These are phyloP conservation scores for Diploptera punctata DNA, from an alignment of 2,888 invertebrate genomes.

Conservation along the genomic window DNA sequence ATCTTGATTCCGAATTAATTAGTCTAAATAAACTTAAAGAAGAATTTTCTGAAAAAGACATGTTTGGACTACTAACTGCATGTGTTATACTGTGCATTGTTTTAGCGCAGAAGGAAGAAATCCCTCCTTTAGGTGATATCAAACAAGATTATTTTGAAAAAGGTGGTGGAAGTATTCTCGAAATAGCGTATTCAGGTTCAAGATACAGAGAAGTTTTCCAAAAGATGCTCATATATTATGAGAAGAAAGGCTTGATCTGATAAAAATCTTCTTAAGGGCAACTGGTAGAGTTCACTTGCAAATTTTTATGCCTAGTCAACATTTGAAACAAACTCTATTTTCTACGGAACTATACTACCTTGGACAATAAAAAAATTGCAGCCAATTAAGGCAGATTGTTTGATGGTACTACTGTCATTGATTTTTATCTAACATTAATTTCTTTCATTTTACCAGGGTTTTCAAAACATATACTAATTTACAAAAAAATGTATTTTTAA, in stretches of 20 bases:
- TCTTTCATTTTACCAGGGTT: too few relatives aligned
- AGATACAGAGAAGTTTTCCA: constrained; percentile 17
- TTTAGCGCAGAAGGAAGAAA: constrained; percentile 34
- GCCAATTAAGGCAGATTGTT: too few relatives aligned
- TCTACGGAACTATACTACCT: too few relatives aligned
- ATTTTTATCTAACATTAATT: too few relatives aligned
- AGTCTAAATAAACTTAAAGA: constrained; percentile 39
- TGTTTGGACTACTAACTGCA: constrained; percentile 40
- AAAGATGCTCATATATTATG: constrained; percentile 22
- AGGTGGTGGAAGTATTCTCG: constrained; percentile 12
- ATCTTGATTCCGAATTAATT: constrained; percentile 15
- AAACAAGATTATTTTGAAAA: background rate
- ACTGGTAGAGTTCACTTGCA: too few relatives aligned
- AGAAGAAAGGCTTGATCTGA: constrained; percentile 10
- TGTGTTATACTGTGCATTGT: constrained; percentile 37
- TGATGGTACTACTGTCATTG: too few relatives aligned
- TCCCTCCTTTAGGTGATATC: constrained; percentile 23
- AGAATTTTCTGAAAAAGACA: constrained; percentile 38
- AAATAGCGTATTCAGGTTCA: constrained; percentile 12
- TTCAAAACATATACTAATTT: too few relatives aligned
- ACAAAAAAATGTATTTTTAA: too few relatives aligned
- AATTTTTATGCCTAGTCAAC: too few relatives aligned
- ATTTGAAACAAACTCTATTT: too few relatives aligned
- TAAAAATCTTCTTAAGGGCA: too few relatives aligned
- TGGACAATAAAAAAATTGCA: too few relatives aligned